Conservation (phyloP, 2,888 invertebrate species). For the Cybosia mesomella region DNA sequence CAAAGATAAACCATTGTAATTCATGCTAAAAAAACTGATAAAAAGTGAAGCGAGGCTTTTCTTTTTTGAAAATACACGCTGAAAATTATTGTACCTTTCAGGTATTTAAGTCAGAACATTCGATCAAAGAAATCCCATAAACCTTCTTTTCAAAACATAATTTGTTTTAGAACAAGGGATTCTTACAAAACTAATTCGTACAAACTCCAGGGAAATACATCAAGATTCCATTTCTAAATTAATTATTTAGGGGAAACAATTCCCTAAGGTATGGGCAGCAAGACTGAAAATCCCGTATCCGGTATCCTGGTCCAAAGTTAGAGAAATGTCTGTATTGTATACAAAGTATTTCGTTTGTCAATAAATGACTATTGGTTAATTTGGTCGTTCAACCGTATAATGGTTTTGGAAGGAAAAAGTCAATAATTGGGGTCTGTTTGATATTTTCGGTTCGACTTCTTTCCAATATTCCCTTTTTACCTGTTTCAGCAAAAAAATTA, state of each 20-base stretch:
- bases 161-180: slow-evolving; percentile 33
- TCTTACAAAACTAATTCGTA: slow-evolving; percentile 41
- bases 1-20: too few species aligned
- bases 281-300: slow-evolving; percentile 35
- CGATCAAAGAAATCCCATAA: slow-evolving; percentile 10
- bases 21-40: too few species aligned
- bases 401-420: slow-evolving; percentile 34
- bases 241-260: slow-evolving; percentile 46
- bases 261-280: slow-evolving; percentile 31
- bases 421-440: slow-evolving; percentile 38
- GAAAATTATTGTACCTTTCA: background rate
- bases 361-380: slow-evolving; percentile 46
- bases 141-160: slow-evolving; percentile 22
- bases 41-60: too few species aligned
- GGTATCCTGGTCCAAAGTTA: slow-evolving; percentile 19
- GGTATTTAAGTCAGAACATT: slow-evolving; percentile 1
- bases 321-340: slow-evolving; percentile 45
- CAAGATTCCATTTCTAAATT: slow-evolving; percentile 45
- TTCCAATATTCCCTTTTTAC: slow-evolving; percentile 11
- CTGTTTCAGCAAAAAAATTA: slow-evolving; percentile 21
- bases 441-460: slow-evolving; percentile 24
- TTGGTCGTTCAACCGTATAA: slow-evolving; percentile 38
- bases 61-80: background rate
- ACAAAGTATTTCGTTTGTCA: slow-evolving; percentile 47
- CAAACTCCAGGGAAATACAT: slow-evolving; percentile 52